These are phyloP conservation scores for Seriola rivoliana DNA, from an alignment of 2,113 vertebrate species.

Conservation along the genomic window DNA sequence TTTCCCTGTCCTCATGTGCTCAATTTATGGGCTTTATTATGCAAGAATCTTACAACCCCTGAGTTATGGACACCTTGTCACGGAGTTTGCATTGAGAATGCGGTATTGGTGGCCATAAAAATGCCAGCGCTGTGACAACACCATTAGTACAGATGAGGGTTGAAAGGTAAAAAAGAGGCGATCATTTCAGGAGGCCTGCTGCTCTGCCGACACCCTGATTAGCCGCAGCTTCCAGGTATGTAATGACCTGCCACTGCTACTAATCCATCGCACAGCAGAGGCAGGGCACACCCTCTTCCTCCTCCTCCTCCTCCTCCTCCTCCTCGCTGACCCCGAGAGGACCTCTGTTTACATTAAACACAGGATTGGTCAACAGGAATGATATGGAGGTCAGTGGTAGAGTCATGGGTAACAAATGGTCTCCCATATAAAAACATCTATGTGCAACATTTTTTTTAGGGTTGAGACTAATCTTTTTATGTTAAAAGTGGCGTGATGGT, in stretches of 20 bases:
- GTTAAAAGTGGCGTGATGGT: not conserved
- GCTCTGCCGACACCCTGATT: slow-evolving; percentile 41
- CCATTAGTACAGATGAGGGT: slow-evolving; percentile 71
- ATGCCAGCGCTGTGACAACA: slow-evolving; percentile 64
- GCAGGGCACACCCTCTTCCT: not conserved
- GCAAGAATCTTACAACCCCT: slow-evolving; percentile 26
- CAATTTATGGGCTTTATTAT: slow-evolving; percentile 52
- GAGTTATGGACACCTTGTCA: slow-evolving; percentile 57
- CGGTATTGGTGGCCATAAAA: slow-evolving; percentile 58
- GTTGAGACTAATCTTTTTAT: not conserved
- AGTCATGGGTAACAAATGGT: not conserved
- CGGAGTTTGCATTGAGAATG: slow-evolving; percentile 64
- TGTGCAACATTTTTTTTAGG: not conserved
- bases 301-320: not conserved
- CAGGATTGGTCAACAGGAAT: not conserved
- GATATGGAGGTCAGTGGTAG: not conserved
- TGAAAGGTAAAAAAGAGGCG: slow-evolving; percentile 74
- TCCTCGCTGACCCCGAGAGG: not conserved
- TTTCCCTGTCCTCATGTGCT: slow-evolving; percentile 4
- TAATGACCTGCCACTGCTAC: slow-evolving; percentile 70
- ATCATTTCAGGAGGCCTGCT: slow-evolving; percentile 57
- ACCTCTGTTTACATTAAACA: slow-evolving; percentile 29
- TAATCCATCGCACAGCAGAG: slow-evolving; percentile 81
- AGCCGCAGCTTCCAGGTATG: slow-evolving; percentile 57
- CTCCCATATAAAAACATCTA: not conserved